Conservation (phyloP, 2,797 vertebrate species). For the Rhynchotus rufescens region DNA sequence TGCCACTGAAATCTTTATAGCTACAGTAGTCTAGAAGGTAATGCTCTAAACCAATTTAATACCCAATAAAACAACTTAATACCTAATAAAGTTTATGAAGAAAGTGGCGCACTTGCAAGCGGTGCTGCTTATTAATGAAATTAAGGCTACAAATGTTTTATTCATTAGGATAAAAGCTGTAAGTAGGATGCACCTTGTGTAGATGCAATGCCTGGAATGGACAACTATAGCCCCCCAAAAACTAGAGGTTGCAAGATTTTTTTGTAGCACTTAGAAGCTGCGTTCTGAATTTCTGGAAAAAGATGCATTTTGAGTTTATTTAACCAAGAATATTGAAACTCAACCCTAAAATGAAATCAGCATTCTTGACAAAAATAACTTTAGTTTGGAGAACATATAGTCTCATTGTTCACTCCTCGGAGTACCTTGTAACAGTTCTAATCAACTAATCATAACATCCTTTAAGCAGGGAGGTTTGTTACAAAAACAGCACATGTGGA, state of each 20-base stretch:
- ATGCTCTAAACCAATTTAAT: slow-evolving; percentile 23
- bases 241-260: background rate
- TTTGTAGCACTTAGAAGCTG: background rate
- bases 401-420: background rate
- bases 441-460: slow-evolving; percentile 36
- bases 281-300: background rate
- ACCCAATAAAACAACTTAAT: slow-evolving; percentile 45
- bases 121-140: background rate
- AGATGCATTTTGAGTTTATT: background rate
- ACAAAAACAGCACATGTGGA: slow-evolving; percentile 10
- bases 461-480: background rate
- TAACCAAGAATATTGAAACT: background rate
- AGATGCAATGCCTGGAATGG: background rate
- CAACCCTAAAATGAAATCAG: background rate
- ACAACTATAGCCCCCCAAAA: background rate
- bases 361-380: background rate
- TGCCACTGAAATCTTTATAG: slow-evolving; percentile 47
- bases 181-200: background rate
- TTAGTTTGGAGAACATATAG: background rate
- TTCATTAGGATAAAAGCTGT: background rate
- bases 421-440: background rate
- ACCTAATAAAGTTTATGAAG: slow-evolving; percentile 42
- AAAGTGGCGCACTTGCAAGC: background rate
- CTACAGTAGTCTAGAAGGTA: slow-evolving; percentile 29
- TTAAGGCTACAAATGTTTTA: background rate